Evolutionary conservation across 2,797 vertebrate genomes (phyloP).

Genomic region (Tangara arthus): DNA sequence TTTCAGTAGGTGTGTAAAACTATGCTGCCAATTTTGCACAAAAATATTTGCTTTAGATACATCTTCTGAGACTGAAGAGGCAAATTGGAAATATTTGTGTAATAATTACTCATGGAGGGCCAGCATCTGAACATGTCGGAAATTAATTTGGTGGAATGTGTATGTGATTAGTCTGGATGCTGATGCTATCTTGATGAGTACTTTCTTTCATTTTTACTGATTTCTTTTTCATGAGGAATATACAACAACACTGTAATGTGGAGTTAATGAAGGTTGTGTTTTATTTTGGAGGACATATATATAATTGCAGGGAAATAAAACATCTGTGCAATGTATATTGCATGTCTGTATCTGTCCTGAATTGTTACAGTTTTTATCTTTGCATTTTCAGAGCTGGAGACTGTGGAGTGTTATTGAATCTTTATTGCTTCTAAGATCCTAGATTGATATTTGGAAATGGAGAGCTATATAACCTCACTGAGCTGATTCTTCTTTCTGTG

Average conservation of each 20-base stretch:
- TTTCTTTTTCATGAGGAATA: conserved; percentile 20
- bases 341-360: conserved; percentile 40
- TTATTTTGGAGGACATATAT: conserved; percentile 32
- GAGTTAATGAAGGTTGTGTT: conserved; percentile 46
- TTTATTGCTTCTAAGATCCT: conserved; percentile 37
- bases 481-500: conserved; percentile 8
- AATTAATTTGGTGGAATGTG: conserved; percentile 20
- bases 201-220: not conserved
- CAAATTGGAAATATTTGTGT: not conserved
- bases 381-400: conserved; percentile 30
- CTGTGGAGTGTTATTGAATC: conserved; percentile 31
- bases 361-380: conserved; percentile 41
- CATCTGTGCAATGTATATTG: conserved; percentile 58
- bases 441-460: conserved; percentile 1
- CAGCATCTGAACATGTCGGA: not conserved
- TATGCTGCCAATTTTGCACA: not conserved
- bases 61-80: not conserved
- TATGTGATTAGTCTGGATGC: not conserved
- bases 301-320: conserved; percentile 64
- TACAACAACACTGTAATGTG: conserved; percentile 12
- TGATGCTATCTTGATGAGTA: conserved; percentile 1
- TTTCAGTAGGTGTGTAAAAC: not conserved
- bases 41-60: not conserved
- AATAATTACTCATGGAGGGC: not conserved
- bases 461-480: not conserved